These are phyloP conservation scores for Rhabdomys pumilio DNA, from an alignment of 2,797 vertebrate species.

Conservation along the genomic window DNA sequence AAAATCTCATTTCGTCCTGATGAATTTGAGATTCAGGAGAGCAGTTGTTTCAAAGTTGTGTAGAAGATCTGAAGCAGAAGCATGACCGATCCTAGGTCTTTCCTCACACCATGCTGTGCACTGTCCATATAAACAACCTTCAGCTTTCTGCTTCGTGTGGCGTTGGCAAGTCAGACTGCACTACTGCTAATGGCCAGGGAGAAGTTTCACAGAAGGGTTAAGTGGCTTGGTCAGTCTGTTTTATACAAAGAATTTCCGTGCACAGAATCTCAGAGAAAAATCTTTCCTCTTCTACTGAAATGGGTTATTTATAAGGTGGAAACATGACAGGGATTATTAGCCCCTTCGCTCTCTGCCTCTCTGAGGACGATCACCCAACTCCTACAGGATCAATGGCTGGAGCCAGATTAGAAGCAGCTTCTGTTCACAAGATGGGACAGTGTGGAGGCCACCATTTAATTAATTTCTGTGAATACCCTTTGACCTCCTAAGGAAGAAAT, in stretches of 20 bases:
- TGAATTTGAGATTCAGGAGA: background rate
- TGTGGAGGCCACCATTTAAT: background rate
- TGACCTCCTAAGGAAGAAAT: constrained; percentile 31
- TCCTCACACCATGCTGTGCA: accelerated
- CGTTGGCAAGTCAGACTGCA: background rate
- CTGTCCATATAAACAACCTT: background rate
- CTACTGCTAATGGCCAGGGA: background rate
- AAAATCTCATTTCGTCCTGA: background rate
- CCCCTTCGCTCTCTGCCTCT: background rate
- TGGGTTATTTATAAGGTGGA: background rate
- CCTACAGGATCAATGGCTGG: background rate
- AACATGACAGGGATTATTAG: background rate
- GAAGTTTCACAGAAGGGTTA: background rate
- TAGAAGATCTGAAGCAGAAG: background rate
- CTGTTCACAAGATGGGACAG: background rate
- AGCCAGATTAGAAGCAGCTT: background rate
- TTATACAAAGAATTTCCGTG: background rate
- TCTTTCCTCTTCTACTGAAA: background rate
- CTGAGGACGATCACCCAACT: background rate
- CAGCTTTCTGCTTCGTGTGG: background rate
- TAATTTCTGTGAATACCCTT: constrained; percentile 44
- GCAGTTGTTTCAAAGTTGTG: background rate
- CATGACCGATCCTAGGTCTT: accelerated
- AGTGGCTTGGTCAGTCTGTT: background rate
- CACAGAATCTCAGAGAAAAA: background rate